Evolutionary conservation across 2,797 vertebrate genomes (phyloP), one percentile per base, ranked within the genome.

Genomic region (Pelochelys cantorii): DNA sequence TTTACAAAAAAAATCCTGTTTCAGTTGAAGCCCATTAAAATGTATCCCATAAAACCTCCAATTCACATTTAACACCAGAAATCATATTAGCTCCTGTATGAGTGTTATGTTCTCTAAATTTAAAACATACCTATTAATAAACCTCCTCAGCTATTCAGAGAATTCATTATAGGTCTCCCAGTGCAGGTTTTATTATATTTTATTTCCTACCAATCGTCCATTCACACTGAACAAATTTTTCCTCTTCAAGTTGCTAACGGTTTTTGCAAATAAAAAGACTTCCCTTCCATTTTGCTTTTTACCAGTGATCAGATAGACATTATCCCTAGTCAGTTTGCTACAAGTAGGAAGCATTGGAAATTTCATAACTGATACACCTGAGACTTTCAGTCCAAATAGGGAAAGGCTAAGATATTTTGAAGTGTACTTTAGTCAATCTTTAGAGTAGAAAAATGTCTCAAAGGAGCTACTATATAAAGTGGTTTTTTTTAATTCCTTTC

Each of bases 21-120:
- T 87, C 4, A 7, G 14, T 53, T 90, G 81, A 93, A 93, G 18
- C 5, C 27, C 8, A 77, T 71, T 92, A 42, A 92, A 90, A 86
- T 27, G 0, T 68, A 93, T 85, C 90, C 87, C 52, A 87, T 11
- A n/a, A 60, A 92, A 81, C 23, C 18, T 4, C 71, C 29, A 90
- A 85, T 93, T 85, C 34, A 65, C 48, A 81, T 91, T 86, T 91
- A 81, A 91, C 86, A 83, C 27, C 91, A 12, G 56, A 94, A 93
- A 89, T 94, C 9, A 25, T 82, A 22, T 84, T 92, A 91, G 2
- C 11, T 75, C 81, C 37, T 86, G 2, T 78, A 85, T 0, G 0
- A 0, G 17, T 53, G 5, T 75, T 92, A 59, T 5, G 3, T 29
- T 79, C 31, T 89, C 11, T 89, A 89, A 65, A 87, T 92, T 80